Base-by-base conservation (phyloP, 1,140 invertebrate genomes). In the Drosophila yakuba region DNA sequence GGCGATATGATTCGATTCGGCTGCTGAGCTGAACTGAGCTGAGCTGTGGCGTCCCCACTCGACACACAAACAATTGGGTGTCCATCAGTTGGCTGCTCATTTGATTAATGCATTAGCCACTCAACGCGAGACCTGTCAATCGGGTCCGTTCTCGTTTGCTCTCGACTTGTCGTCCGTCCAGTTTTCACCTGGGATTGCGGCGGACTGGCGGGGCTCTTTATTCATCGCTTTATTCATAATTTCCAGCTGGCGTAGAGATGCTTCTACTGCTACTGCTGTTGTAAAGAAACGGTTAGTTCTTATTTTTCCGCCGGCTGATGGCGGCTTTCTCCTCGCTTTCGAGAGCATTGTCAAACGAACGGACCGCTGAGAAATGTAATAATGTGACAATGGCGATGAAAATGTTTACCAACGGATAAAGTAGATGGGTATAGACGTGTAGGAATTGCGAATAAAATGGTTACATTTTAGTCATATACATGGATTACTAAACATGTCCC, bases 141-240 rank as follows among this genome's bases (percentile, higher is more conserved):
- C 52, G 45, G 56, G 50, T 78, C 59, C 20, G 63, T 79, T 63
- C 69, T 63, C 44, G 44, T 64, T 72, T 48, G 45, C 57, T 64
- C 25, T 64, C 23, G 59, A 61, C 45, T 61, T 45, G 73, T 12
- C 17, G 80, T 86, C 66, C 67, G 79, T 76, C 71, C 75, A 80
- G 83, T 88, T 86, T 86, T 82, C 78, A 82, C 69, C 79, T 81
- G 52, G 44, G 35, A 36, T 44, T 20, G 39, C 45, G 17, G 23
- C 36, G 28, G 36, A 35, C 41, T 50, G 15, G 6, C 25, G 43
- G 43, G 14, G 50, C 51, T 63, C 61, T 86, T 80, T 72, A 76
- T 81, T 67, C 69, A 78, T 66, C 55, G 66, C 51, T 76, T 88
- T 86, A 86, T 86, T 86, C 83, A 88, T 88, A 88, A 88, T 88